phyloP scores from a whole-genome alignment of 2,888 invertebrate species.

The Calephelis perditalis region DNA sequence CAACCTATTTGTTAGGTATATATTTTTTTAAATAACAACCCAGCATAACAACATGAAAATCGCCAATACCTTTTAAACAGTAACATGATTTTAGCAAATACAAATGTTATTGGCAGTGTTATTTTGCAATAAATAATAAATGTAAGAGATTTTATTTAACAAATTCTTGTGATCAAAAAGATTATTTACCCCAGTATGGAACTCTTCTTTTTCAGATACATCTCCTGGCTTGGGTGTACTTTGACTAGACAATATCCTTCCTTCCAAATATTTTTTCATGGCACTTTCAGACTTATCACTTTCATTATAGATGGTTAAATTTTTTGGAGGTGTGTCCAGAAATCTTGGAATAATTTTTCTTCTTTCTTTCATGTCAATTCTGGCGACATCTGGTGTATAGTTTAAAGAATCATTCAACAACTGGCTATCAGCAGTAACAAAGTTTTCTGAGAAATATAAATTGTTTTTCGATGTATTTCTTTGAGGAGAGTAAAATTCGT shows the following conservation, averaged over 20 bases:
- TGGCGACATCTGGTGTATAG: slow-evolving; percentile 50
- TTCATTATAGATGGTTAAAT: slow-evolving; percentile 19
- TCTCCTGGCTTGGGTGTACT: slow-evolving; percentile 49
- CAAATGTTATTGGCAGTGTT: no score
- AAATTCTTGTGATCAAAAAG: not conserved
- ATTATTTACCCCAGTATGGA: slow-evolving; percentile 47
- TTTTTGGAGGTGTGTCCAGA: slow-evolving; percentile 39
- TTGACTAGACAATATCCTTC: slow-evolving; percentile 35
- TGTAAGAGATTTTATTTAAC: no score
- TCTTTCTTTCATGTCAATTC: slow-evolving; percentile 40
- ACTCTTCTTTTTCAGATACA: slow-evolving; percentile 43
- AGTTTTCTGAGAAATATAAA: slow-evolving; percentile 63
- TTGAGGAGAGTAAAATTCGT: slow-evolving; percentile 57
- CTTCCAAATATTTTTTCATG: slow-evolving; percentile 37
- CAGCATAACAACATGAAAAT: no score
- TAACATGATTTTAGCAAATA: no score
- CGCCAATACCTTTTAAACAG: no score
- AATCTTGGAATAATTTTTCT: slow-evolving; percentile 45
- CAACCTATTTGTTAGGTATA: no score
- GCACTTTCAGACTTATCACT: slow-evolving; percentile 31
- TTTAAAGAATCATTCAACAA: slow-evolving; percentile 41
- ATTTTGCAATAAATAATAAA: no score
- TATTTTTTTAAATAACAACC: no score
- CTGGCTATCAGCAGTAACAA: slow-evolving; percentile 52
- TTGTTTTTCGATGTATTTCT: slow-evolving; percentile 70